Base-by-base conservation (phyloP, 2,113 vertebrate genomes). In the chimpanzee (Pan troglodytes) region DNA sequence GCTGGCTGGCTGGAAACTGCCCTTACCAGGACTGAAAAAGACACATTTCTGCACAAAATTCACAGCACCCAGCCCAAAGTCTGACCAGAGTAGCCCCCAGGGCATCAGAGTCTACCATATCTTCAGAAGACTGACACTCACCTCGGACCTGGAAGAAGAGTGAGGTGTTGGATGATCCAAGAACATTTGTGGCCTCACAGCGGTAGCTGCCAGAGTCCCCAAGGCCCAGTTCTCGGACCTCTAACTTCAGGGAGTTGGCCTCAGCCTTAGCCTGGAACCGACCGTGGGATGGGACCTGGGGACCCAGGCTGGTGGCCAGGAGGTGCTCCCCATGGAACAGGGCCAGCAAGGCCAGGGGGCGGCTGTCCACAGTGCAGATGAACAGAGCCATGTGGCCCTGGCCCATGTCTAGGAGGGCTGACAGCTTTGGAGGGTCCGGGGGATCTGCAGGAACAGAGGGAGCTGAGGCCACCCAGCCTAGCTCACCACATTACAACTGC, bases 311-410 rank as follows among this genome's bases (percentile, higher is more conserved):
- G 6, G 96, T 4, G 3, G 97, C 97, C 67, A 97, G 94, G 64
- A 99, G 50, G 18, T 0, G 50, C n/a, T 94, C 83, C 4, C 57
- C 97, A 0, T 52, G 95, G 93, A 95, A 98, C 45, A 99, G 96
- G 16, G 96, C 67, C 59, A 99, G 22, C 7, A 68, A 61, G 0
- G 99, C 84, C 0, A 3, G 48, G 0, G 99, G 99, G 10, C 80
- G 97, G 76, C 99, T 99, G 16, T 99, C 98, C 3, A 98, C 98
- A 0, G 97, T 6, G 59, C 99, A 99, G 20, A 98, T 30, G 6
- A 99, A 96, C 94, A 99, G 93, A 25, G 96, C 97, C 1, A 97
- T 43, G 0, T 83, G 90, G 0, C 98, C 98, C 73, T 96, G 94
- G 14, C 23, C 25, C 17, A 97, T 90, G 18, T 99, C 98, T 78